A percentile compares a stretch with the other conserved stretches of the same genome.
phyloP scores from a whole-genome alignment of 2,888 invertebrate genomes.

The Apocheima hispidaria region DNA sequence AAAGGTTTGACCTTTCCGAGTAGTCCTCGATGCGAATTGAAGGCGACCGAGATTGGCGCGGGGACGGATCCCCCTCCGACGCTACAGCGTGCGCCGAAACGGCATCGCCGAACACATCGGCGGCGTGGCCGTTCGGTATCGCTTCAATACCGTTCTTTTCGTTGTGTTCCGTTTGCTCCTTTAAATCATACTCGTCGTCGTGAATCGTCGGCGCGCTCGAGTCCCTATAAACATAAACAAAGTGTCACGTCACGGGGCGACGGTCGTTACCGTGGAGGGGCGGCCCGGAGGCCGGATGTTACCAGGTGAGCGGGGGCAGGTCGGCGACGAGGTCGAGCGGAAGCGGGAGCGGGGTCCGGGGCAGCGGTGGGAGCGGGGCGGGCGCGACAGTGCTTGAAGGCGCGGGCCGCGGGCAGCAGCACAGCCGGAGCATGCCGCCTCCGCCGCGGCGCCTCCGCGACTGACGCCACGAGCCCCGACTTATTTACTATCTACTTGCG shows the following conservation, averaged over 20 bases:
- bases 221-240: conserved; percentile 72
- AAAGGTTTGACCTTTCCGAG: conserved; percentile 66
- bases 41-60: conserved; percentile 57
- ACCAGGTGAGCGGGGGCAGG: conserved; percentile 76
- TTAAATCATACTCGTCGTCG: conserved; percentile 47
- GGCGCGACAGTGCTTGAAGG: conserved; percentile 65
- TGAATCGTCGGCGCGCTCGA: conserved; percentile 67
- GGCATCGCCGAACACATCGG: conserved; percentile 53
- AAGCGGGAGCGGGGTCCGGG: conserved; percentile 53
- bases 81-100: conserved; percentile 33
- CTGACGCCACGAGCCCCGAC: conserved; percentile 63
- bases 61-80: conserved; percentile 20
- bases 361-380: conserved; percentile 56
- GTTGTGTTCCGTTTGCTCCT: conserved; percentile 14
- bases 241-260: conserved; percentile 33
- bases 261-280: conserved; percentile 28
- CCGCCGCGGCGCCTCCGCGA: conserved; percentile 75
- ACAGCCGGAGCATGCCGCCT: conserved; percentile 74
- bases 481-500: conserved; percentile 51
- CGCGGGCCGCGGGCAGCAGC: conserved; percentile 64
- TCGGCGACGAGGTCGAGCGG: conserved; percentile 78
- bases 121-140: conserved; percentile 45
- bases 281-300: conserved; percentile 49
- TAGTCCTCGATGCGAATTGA: conserved; percentile 73
- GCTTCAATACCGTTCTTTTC: conserved; percentile 4